phyloP scores from a whole-genome alignment of 2,797 vertebrate genomes.

The Strix occidentalis region DNA sequence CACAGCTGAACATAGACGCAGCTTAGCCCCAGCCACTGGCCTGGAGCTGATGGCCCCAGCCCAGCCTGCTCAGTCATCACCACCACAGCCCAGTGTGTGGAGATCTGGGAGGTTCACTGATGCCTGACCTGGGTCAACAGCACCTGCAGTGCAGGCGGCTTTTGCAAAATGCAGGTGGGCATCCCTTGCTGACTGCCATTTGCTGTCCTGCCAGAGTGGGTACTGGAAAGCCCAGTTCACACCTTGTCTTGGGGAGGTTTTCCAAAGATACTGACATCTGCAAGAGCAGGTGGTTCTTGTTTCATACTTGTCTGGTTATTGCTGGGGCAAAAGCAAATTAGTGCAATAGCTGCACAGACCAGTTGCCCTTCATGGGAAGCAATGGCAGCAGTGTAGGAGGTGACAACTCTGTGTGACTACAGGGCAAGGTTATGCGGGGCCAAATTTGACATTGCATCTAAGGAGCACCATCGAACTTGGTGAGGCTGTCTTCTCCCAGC shows the following conservation, averaged over 20 bases:
- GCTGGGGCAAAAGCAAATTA: neutral
- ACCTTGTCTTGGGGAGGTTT: neutral
- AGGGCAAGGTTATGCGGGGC: neutral
- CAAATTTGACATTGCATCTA: neutral
- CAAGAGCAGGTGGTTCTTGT: neutral
- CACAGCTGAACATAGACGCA: neutral
- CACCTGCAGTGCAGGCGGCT: neutral
- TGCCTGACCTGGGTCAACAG: neutral
- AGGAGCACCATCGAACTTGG: accelerated
- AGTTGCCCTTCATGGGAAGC: neutral
- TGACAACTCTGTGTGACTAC: neutral
- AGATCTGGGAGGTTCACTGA: neutral
- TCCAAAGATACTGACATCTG: neutral
- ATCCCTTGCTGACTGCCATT: neutral
- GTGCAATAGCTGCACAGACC: neutral
- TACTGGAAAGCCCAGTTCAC: neutral
- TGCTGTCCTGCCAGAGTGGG: neutral
- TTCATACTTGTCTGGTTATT: neutral
- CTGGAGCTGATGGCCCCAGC: neutral
- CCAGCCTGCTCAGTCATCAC: neutral
- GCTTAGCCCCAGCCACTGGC: neutral
- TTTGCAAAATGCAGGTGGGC: neutral
- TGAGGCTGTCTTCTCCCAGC: neutral
- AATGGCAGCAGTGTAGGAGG: neutral
- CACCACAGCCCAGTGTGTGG: neutral